Evolutionary conservation across 2,113 vertebrate species (phyloP), one percentile per base, ranked within the genome.

Genomic region (Pipa parva): DNA sequence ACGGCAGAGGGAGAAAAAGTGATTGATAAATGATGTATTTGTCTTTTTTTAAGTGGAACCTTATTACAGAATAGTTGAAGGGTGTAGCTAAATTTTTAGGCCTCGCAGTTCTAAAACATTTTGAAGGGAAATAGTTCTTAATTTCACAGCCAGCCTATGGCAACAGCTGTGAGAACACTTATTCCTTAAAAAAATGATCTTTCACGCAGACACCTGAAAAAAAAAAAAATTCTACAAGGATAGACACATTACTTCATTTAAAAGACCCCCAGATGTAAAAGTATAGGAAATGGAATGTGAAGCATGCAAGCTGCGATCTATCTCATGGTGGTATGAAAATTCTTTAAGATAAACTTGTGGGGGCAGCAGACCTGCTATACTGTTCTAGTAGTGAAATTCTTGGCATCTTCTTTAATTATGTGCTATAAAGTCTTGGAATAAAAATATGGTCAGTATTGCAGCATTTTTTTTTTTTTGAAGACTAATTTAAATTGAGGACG

Each of bases 341-440:
- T 60, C 65, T 69, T 69, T 69, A 69, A 69, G 65, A 69, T 69
- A 69, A 69, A 69, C 65, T 69, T 69, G 65, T 69, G 65, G 65
- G 65, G 65, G 65, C 65, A 69, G 65, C 65, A 59, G 54, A 39
- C 46, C 65, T 59, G 65, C 57, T 69, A 60, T 69, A 69, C 65
- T 52, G 57, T 69, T 69, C 65, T 69, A 69, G 65, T 69, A 69
- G 65, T 69, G 60, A 69, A 69, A 60, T 69, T 69, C 65, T 69
- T 69, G 65, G 65, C 65, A 52, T 60, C 50, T 60, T 69, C 65
- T 69, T 60, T 69, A 69, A 69, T 69, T 69, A 69, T 60, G 65
- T 69, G 65, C 57, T 69, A 69, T 60, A 57, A 69, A 69, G 56
- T 37, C 65, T 69, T 52, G 65, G 57, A 69, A 69, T 69, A 69